Evolutionary conservation across 2,113 vertebrate species (phyloP), one percentile per base, ranked within the genome.

Genomic region (Girardinichthys multiradiatus): DNA sequence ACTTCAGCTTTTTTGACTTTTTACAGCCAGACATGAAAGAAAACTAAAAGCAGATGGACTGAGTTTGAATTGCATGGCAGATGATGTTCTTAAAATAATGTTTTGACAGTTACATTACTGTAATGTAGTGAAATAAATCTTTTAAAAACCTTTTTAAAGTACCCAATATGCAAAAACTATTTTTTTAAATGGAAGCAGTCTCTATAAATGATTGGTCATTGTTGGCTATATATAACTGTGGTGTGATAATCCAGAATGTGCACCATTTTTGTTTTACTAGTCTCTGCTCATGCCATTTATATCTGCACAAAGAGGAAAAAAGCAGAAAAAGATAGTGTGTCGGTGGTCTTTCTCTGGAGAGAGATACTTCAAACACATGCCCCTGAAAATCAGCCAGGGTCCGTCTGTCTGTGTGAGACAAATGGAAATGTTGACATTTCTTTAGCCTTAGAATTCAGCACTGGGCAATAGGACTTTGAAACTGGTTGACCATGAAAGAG

Each of bases 381-480:
- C 69, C 66, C 58, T 73, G 63, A 86, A 80, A 81, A 86, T 33
- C 74, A 78, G 64, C 83, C 70, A 57, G 24, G 68, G 77, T 72
- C 79, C 61, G 42, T 63, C 77, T 71, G 12, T 86, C 33, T 80
- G 26, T 79, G 57, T 81, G 72, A 81, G 83, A 84, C 82, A 84
- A 85, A 94, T 93, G 91, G 91, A 93, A 88, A 94, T 93, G 86
- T 87, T 92, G 92, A 92, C 91, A 92, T 93, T 94, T 93, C 79
- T 82, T 28, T 57, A 31, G 71, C 71, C 75, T 90, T 79, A 72
- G 71, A 83, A 86, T 90, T 90, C 83, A 85, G 68, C 71, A 37
- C 45, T 62, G 70, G 67, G 68, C 74, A 51, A 11, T 17, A 11
- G 79, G 51, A 76, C 70, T 90, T 71, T 70, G 78, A 85, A 64